Base-by-base conservation (phyloP, 2,113 vertebrate species). In the Oreochromis spilurus region DNA sequence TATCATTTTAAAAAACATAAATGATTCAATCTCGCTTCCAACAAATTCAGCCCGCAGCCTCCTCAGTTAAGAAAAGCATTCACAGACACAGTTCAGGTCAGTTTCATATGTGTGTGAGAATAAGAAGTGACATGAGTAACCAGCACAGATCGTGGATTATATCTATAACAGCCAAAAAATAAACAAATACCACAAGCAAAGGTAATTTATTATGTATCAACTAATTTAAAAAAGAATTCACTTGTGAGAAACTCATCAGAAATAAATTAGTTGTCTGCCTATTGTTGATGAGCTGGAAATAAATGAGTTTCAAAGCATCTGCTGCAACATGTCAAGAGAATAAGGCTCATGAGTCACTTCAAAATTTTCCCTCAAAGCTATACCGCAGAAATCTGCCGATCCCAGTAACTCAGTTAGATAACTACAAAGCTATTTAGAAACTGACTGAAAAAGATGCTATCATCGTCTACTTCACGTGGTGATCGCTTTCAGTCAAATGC, bases 321-420 rank as follows among this genome's bases (percentile, higher is more conserved):
- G 90, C 77, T 85, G 52, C 50, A 87, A 94, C 92, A 87, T 87
- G 91, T 90, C 81, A 86, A 53, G 29, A 83, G 52, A 84, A 79
- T 55, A 80, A 82, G 6, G 67, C 78, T 80, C 57, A 53, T 89
- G 85, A 86, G 40, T 92, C 82, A 93, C 34, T 14, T 45, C 12
- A 70, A 62, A 60, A 21, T 75, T 16, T 50, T 57, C 24, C 19
- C 31, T 58, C 19, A 57, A 80, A 77, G 48, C 58, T 52, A 14
- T 79, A 83, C 17, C 6, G 36, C 84, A 87, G 55, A 91, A 90
- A 89, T 88, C 79, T 88, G 81, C 79, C 36, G 29, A 34, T 78
- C 19, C 65, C 53, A 79, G 48, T 58, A 53, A 45, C 58, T 53
- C 50, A 29, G 57, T 78, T 36, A 58, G 5, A 52, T 17, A 60